Base-by-base conservation (phyloP, 2,797 vertebrate genomes). In the Betta splendens region DNA sequence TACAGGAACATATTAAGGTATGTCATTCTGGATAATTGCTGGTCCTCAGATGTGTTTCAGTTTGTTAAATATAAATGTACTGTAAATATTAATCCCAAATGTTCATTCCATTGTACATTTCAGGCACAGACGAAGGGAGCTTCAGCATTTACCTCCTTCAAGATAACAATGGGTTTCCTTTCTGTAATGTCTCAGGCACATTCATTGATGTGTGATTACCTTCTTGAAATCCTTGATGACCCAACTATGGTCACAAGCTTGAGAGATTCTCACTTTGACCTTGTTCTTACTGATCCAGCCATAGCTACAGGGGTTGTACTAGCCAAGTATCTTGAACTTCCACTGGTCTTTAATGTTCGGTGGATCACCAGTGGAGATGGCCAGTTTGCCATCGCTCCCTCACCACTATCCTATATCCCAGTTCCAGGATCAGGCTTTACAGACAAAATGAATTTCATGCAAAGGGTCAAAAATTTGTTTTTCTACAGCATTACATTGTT, bases 371-470 rank as follows among this genome's bases (percentile, higher is more conserved):
- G 78, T 2, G 85, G 86, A 9, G 90, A 92, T 3, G 91, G 89
- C 0, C 90, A 92, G 26, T 88, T 86, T 52, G 62, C 7, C 0
- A 51, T 91, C 0, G 90, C 91, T 3, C 91, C 91, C 7, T 90
- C 90, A 1, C 90, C 90, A 0, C n/a, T 89, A 2, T 92, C 91
- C 5, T 92, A 90, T 1, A 49, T 91, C 31, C 90, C 91, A 1
- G 60, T 74, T 5, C 79, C 70, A 48, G 88, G 91, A 46, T 81
- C 87, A 0, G 88, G 87, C 11, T 50, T 89, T 18, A 87, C 88
- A 0, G 88, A 92, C 69, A 80, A 86, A 63, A 93, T 93, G 89
- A 55, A 32, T 60, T 91, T 93, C 48, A 26, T 72, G 12, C 79
- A 92, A 67, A 85, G 90, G 65, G 38, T 89, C 21, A 81, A 86